Percentiles rank a stretch among this genome's conserved stretches.
Evolutionary conservation across 2,113 vertebrate genomes (phyloP).

Genomic region (Montifringilla adamsi): DNA sequence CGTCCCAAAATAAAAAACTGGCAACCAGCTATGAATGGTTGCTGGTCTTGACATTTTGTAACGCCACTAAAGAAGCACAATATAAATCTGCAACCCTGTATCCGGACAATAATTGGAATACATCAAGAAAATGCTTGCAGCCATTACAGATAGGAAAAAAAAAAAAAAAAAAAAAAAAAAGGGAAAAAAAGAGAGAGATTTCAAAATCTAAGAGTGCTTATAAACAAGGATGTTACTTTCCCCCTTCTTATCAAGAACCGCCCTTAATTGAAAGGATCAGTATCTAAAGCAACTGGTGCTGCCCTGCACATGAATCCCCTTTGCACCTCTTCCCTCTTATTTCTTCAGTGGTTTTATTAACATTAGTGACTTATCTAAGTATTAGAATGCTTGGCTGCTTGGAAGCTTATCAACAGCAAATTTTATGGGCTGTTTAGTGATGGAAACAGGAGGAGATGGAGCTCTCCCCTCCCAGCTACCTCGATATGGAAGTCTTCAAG

Average conservation of each 20-base stretch:
- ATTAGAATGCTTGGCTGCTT: constrained; percentile 44
- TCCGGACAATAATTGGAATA: constrained; percentile 41
- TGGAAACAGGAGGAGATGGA: constrained; percentile 66
- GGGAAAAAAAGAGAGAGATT: not conserved
- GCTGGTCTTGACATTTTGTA: constrained; percentile 49
- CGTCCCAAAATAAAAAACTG: constrained; percentile 51
- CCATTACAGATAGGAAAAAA: not conserved
- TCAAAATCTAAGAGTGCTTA: constrained; percentile 29
- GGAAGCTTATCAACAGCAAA: constrained; percentile 64
- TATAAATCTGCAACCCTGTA: constrained; percentile 60
- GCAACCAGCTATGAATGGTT: constrained; percentile 17
- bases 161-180: not conserved
- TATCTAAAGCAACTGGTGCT: constrained; percentile 55
- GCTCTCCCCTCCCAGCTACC: constrained; percentile 15
- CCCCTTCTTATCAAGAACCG: constrained; percentile 40
- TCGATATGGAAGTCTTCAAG: constrained; percentile 73
- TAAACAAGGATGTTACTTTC: constrained; percentile 68
- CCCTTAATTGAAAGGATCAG: constrained; percentile 52
- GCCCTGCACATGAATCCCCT: constrained; percentile 54
- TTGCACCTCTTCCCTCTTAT: constrained; percentile 43
- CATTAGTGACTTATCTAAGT: constrained; percentile 66
- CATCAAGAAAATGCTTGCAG: constrained; percentile 20
- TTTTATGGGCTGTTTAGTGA: constrained; percentile 69
- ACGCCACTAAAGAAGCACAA: constrained; percentile 9
- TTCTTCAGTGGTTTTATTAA: constrained; percentile 45